These are phyloP conservation scores for Piprites chloris DNA, from an alignment of 2,113 vertebrate genomes.

Conservation along the genomic window DNA sequence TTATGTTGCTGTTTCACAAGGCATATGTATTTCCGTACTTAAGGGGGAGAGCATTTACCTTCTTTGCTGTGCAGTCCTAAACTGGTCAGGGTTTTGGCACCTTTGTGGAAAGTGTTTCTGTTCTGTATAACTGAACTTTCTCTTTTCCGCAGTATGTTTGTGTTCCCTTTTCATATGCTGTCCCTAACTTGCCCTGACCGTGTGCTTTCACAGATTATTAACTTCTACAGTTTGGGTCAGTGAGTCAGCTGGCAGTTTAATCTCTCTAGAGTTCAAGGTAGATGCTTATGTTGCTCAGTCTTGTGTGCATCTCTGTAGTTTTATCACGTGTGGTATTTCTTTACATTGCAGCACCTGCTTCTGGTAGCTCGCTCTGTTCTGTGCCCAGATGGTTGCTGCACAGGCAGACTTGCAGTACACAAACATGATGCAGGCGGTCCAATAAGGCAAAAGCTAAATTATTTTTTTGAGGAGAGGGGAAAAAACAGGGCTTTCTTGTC, in stretches of 20 bases:
- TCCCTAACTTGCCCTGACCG: neutral
- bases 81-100: neutral
- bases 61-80: neutral
- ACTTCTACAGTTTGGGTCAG: neutral
- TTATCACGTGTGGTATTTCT: neutral
- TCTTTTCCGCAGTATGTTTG: neutral
- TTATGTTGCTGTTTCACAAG: neutral
- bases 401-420: neutral
- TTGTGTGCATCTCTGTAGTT: neutral
- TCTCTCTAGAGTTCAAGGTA: neutral
- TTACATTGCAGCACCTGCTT: neutral
- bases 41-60: neutral
- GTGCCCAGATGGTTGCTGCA: neutral
- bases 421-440: neutral
- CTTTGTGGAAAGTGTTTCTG: neutral
- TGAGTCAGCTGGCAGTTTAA: neutral
- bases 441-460: neutral
- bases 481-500: neutral
- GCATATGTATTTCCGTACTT: neutral
- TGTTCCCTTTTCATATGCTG: neutral
- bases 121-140: neutral
- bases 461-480: neutral
- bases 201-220: neutral
- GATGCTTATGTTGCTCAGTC: neutral
- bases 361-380: neutral